Conservation (phyloP, 1,140 invertebrate species). For the Hypsibius dujardini region DNA sequence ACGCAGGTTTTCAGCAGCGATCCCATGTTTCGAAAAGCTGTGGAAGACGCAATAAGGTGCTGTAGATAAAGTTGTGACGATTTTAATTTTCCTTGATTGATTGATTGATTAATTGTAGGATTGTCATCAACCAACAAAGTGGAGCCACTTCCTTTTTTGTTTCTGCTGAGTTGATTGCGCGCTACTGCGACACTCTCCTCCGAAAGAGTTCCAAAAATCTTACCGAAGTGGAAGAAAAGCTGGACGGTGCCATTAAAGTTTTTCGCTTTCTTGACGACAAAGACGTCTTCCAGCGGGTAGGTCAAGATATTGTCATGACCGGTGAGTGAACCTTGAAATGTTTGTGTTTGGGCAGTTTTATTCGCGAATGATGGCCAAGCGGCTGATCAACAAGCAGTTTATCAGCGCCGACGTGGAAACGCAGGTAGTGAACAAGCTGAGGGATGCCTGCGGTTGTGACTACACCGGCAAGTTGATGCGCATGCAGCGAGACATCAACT, state of each 20-base stretch:
- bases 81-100: too few relatives aligned
- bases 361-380: conserved; percentile 57
- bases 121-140: conserved; percentile 12
- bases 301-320: conserved; percentile 20
- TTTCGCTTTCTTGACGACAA: conserved; percentile 99
- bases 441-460: conserved; percentile 92
- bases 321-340: conserved; percentile 7
- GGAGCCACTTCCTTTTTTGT: not conserved
- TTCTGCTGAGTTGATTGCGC: not conserved
- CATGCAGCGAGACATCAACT: conserved; percentile 93
- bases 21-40: conserved; percentile 11
- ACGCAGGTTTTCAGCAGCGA: not conserved
- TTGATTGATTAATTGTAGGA: too few relatives aligned
- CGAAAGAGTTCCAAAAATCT: not conserved
- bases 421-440: conserved; percentile 90
- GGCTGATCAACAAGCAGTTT: conserved; percentile 78
- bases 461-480: conserved; percentile 94
- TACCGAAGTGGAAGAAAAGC: conserved; percentile 63
- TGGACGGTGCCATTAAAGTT: conserved; percentile 71
- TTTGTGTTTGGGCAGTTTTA: conserved; percentile 39
- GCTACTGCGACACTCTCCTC: not conserved
- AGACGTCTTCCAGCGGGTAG: conserved; percentile 89
- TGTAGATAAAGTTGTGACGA: too few relatives aligned
- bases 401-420: conserved; percentile 95
- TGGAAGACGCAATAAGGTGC: conserved; percentile 12